Evolutionary conservation across 2,888 invertebrate genomes (phyloP).

Genomic region (Holacanthella duospinosa): DNA sequence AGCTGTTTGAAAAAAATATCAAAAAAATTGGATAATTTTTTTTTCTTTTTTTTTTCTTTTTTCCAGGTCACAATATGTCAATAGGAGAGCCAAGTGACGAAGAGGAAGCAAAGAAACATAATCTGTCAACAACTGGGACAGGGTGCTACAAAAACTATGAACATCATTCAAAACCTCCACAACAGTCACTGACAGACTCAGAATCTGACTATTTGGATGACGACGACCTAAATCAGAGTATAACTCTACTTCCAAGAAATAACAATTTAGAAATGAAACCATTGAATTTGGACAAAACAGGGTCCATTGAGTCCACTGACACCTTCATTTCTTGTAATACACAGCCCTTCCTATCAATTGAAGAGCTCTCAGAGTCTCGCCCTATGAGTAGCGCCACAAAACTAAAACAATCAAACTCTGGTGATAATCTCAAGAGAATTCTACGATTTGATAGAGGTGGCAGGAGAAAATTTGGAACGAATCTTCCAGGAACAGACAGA

Average conservation of each 20-base stretch:
- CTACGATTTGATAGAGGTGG: not conserved
- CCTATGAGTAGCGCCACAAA: not conserved
- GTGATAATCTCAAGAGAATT: not conserved
- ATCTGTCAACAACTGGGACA: not conserved
- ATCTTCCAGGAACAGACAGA: not conserved
- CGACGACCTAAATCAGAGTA: not conserved
- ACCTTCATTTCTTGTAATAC: slow-evolving; percentile 95
- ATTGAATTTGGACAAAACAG: not conserved
- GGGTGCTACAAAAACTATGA: not conserved
- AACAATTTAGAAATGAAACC: not conserved
- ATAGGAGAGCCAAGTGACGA: not conserved
- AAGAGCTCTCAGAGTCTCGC: not conserved
- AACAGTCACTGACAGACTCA: not conserved
- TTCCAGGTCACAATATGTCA: not conserved
- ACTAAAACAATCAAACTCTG: slow-evolving; percentile 3
- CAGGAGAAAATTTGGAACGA: not conserved
- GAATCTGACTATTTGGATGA: not conserved
- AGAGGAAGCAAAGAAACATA: not conserved
- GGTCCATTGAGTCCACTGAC: slow-evolving; percentile 48
- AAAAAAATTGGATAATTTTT: not conserved
- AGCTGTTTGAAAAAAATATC: too few relatives aligned
- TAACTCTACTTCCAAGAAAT: not conserved
- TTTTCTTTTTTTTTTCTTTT: not conserved
- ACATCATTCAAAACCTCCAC: not conserved
- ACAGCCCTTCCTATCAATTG: slow-evolving; percentile 64